A percentile compares a stretch with the other conserved stretches of the same genome.
phyloP scores from a whole-genome alignment of 2,113 vertebrate genomes.

The Caranx melampygus region DNA sequence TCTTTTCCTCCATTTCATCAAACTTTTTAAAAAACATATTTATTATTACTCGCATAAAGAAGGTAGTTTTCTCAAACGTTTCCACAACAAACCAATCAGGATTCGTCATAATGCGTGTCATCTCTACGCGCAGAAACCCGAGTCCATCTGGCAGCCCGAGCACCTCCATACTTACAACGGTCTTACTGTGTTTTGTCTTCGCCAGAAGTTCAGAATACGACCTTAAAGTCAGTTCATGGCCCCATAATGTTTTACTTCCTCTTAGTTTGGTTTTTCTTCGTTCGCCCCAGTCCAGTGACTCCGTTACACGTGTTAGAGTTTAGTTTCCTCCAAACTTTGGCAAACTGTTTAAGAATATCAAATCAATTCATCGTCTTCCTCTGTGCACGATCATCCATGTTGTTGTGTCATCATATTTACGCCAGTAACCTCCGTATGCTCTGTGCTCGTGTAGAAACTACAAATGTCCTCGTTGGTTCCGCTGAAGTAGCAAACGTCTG shows the following conservation, averaged over 20 bases:
- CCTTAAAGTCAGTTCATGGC: neutral
- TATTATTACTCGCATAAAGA: too few relatives aligned
- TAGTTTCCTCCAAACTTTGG: neutral
- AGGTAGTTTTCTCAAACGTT: too few relatives aligned
- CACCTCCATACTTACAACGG: too few relatives aligned
- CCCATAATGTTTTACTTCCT: neutral
- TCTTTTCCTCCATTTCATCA: too few relatives aligned
- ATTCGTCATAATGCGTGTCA: too few relatives aligned
- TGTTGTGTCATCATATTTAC: constrained; percentile 11
- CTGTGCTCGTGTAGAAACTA: constrained; percentile 50
- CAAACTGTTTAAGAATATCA: neutral
- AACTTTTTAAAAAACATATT: too few relatives aligned
- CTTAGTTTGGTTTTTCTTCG: neutral
- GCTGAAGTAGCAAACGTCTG: too few relatives aligned
- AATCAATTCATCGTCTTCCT: neutral
- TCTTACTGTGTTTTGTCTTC: constrained; percentile 7
- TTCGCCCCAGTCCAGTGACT: neutral
- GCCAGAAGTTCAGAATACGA: constrained; percentile 8
- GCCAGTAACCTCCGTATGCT: neutral
- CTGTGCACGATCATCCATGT: neutral
- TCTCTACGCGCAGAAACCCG: too few relatives aligned
- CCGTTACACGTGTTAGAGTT: neutral
- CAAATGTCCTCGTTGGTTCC: fast-evolving
- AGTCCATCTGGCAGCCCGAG: too few relatives aligned
- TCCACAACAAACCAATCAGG: too few relatives aligned